phyloP scores from a whole-genome alignment of 2,888 invertebrate genomes.

The Oscheius onirici region DNA sequence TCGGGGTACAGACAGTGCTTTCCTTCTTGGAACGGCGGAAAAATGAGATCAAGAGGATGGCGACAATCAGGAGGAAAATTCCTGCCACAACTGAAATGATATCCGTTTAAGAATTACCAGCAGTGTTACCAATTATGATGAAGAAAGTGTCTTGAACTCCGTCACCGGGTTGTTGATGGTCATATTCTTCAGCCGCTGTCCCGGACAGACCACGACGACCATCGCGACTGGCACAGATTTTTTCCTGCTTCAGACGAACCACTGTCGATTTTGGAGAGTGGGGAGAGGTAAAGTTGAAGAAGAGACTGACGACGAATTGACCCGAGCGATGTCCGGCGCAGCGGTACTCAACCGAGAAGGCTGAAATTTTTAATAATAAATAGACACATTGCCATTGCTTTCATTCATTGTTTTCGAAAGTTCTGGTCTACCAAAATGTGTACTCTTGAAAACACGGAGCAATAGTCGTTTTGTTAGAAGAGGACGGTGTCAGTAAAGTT shows the following conservation, averaged over 20 bases:
- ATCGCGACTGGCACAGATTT: constrained; percentile 52
- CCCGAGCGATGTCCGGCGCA: constrained; percentile 68
- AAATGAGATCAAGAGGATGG: constrained; percentile 49
- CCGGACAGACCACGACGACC: constrained; percentile 45
- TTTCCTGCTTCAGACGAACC: constrained; percentile 54
- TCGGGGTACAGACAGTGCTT: constrained; percentile 12
- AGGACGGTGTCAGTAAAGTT: too few relatives aligned
- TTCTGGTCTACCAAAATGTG: too few relatives aligned
- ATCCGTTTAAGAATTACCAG: not conserved
- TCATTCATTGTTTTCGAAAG: too few relatives aligned
- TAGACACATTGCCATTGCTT: too few relatives aligned
- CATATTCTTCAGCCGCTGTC: not conserved
- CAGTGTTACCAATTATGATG: constrained; percentile 15
- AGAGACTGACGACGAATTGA: constrained; percentile 62
- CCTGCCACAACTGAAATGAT: constrained; percentile 42
- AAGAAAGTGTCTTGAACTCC: constrained; percentile 24
- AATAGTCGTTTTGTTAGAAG: too few relatives aligned
- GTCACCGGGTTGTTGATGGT: constrained; percentile 34
- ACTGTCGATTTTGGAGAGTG: constrained; percentile 39
- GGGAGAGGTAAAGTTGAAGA: constrained; percentile 55
- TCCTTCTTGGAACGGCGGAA: constrained; percentile 53
- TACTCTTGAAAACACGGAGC: too few relatives aligned
- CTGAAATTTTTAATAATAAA: constrained; percentile 40
- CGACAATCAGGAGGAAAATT: constrained; percentile 49
- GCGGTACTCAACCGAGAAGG: constrained; percentile 68